Conservation (phyloP, 1,140 invertebrate species). For the Sminthurides bifidus region DNA sequence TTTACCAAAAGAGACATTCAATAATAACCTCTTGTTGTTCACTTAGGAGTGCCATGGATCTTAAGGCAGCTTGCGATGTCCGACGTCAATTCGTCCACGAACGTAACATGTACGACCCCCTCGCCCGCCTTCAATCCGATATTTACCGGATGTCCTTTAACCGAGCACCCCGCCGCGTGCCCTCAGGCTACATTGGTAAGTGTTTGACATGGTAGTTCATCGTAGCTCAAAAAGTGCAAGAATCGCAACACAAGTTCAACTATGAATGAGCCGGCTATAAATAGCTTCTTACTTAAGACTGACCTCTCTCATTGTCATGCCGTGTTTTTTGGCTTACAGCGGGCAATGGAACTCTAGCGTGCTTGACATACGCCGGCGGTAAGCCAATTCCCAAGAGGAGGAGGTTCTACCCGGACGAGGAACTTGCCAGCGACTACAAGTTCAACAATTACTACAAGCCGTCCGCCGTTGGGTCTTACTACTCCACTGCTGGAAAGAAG, state of each 20-base stretch:
- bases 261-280: too few relatives aligned
- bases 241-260: too few relatives aligned
- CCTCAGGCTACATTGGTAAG: slow-evolving; percentile 2
- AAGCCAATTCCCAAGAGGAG: slow-evolving; percentile 16
- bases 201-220: too few relatives aligned
- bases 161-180: not conserved
- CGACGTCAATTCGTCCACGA: slow-evolving; percentile 8
- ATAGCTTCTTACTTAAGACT: too few relatives aligned
- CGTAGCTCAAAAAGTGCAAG: too few relatives aligned
- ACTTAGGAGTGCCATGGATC: slow-evolving; percentile 6
- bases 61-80: slow-evolving; percentile 5
- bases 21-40: too few relatives aligned
- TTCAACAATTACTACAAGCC: slow-evolving; percentile 7
- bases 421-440: not conserved
- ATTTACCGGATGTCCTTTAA: slow-evolving; percentile 6
- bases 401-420: slow-evolving; percentile 13
- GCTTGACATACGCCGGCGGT: slow-evolving; percentile 16
- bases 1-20: too few relatives aligned
- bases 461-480: not conserved
- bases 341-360: slow-evolving; percentile 13
- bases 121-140: slow-evolving; percentile 4
- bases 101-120: slow-evolving; percentile 7
- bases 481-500: slow-evolving; percentile 2
- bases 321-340: not conserved
- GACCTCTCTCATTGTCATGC: not conserved